Evolutionary conservation across 1,140 invertebrate species (phyloP), one percentile per base, ranked within the genome.

Genomic region (Dinothrombium tinctorium): DNA sequence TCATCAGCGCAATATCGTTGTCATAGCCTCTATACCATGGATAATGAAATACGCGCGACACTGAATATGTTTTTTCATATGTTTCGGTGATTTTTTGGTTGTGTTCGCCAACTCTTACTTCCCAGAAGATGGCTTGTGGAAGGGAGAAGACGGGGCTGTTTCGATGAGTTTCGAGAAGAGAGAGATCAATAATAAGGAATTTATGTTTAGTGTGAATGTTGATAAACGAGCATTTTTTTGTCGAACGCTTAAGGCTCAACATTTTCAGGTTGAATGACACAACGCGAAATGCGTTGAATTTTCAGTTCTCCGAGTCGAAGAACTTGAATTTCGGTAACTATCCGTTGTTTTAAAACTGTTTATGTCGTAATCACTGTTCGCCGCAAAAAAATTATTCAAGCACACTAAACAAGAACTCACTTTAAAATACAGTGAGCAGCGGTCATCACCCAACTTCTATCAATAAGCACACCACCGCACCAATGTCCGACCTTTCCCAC

Each of bases 401-500:
- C 6, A 12, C 23, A 6, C 23, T 36, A 15, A 25, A 15, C 17
- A 26, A 9, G 15, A n/a, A 41, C 64, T 66, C 64, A 86, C 81
- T 86, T 86, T 54, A 79, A 70, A 44, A 89, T 72, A 55, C 84
- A 90, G 58, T 90, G 83, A 5, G 81, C 82, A 0, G 82, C 82
- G 1, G 82, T 87, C 17, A 89, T 60, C 9, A 87, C 67, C 79
- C 80, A 87, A 32, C 71, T 64, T 1, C 72, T 68, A 45, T 76
- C 69, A 28, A 89, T 74, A 2, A 90, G 65, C 4, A 86, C 78
- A 0, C 76, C 82, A 0, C 81, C 83, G 53, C 84, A 90, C 82
- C 82, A 89, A 51, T 89, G 82, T 0, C 80, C 78, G 40, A 87
- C 73, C 48, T 83, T 76, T 7, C 82, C 82, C 48, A 78, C 71